phyloP scores from a whole-genome alignment of 1,140 invertebrate species.

The Eurosta solidaginis region DNA sequence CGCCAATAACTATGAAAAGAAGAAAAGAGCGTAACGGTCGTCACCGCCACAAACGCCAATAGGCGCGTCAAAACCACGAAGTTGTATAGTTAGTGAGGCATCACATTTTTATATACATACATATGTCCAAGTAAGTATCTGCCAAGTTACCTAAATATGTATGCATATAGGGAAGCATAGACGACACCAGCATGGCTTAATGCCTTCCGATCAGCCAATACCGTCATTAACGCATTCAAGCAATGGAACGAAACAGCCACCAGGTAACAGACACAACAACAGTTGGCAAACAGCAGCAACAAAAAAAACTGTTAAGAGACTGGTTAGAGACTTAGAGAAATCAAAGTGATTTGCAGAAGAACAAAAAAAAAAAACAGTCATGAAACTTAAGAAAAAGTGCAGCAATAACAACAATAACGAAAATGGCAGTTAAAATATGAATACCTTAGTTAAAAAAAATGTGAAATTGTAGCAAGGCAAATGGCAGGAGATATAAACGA shows the following conservation, averaged over 20 bases:
- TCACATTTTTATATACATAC: background rate
- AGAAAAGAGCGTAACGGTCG: background rate
- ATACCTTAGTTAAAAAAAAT: background rate
- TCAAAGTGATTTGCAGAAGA: conserved; percentile 6
- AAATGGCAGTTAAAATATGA: conserved; percentile 16
- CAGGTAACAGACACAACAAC: background rate
- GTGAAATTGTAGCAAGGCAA: conserved; percentile 12
- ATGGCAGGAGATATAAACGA: background rate
- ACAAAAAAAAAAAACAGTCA: no score
- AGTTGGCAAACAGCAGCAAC: background rate
- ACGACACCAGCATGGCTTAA: conserved; percentile 33
- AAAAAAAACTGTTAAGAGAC: background rate
- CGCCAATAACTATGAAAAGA: background rate
- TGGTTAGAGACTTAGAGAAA: background rate
- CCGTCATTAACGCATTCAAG: conserved; percentile 32
- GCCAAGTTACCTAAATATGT: no score
- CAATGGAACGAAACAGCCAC: conserved; percentile 17
- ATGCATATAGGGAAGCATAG: background rate
- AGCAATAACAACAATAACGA: background rate
- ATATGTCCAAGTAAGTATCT: background rate
- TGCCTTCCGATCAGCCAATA: conserved; percentile 36
- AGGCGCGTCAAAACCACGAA: background rate
- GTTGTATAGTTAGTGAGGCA: background rate
- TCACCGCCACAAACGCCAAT: background rate
- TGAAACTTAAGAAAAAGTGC: no score